Evolutionary conservation across 1,140 invertebrate species (phyloP).

Genomic region (Megalopta genalis): DNA sequence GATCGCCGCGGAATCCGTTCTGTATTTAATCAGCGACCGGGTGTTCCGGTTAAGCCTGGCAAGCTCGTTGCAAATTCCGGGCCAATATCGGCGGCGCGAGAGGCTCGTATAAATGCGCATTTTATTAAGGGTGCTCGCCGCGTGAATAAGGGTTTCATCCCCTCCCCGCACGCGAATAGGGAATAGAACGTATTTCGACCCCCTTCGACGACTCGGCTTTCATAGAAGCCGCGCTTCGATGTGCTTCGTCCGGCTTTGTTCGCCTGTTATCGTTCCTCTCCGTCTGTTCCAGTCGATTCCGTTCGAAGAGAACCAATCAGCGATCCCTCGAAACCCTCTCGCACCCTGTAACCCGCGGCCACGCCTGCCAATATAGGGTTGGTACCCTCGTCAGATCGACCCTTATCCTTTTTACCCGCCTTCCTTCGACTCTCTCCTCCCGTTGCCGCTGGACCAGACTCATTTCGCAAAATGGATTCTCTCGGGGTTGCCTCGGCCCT

Average conservation of each 20-base stretch:
- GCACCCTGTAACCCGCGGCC: constrained; percentile 73
- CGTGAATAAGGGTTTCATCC: constrained; percentile 42
- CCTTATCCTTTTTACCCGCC: constrained; percentile 72
- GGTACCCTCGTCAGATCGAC: constrained; percentile 73
- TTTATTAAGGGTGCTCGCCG: constrained; percentile 70
- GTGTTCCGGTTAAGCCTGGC: constrained; percentile 25
- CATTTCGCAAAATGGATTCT: constrained; percentile 78
- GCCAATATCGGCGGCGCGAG: constrained; percentile 50
- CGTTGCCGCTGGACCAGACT: constrained; percentile 68
- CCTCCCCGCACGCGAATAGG: background rate
- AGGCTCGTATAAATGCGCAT: constrained; percentile 75
- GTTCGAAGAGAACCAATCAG: constrained; percentile 75
- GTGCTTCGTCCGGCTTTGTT: constrained; percentile 28
- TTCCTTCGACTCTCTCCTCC: constrained; percentile 57
- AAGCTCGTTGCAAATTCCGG: constrained; percentile 54
- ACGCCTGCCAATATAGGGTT: constrained; percentile 79
- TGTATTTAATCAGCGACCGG: constrained; percentile 29
- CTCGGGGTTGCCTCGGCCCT: constrained; percentile 33
- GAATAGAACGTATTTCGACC: constrained; percentile 39
- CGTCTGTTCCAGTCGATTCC: constrained; percentile 54
- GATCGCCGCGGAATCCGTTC: constrained; percentile 10
- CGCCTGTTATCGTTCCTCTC: constrained; percentile 13
- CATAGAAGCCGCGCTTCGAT: constrained; percentile 24
- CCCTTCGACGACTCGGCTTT: constrained; percentile 45
- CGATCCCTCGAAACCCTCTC: constrained; percentile 70